A percentile compares a stretch with the other conserved stretches of the same genome.
These are phyloP conservation scores for Dicaeum eximium DNA, from an alignment of 2,113 vertebrate genomes.

Conservation along the genomic window DNA sequence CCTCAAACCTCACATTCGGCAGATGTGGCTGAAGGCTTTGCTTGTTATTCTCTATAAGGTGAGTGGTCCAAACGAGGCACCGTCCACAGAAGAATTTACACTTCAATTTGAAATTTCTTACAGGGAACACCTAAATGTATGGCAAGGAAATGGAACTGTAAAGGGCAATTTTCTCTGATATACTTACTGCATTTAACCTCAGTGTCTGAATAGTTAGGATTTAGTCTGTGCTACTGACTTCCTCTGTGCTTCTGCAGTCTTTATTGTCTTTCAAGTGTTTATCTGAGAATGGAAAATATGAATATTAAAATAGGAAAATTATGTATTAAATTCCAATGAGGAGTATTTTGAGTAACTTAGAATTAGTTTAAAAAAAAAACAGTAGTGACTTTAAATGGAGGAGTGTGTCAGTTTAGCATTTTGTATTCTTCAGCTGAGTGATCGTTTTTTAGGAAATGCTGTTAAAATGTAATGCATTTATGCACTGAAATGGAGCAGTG, in stretches of 20 bases:
- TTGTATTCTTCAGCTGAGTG: neutral
- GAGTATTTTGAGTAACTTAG: neutral
- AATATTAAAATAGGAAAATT: neutral
- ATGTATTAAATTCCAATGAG: neutral
- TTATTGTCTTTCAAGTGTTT: neutral
- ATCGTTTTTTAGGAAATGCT: neutral
- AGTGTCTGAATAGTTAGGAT: neutral
- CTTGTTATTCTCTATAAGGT: conserved; percentile 99
- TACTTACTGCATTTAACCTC: neutral
- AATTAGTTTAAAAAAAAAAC: neutral
- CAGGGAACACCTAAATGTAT: neutral
- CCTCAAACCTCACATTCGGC: conserved; percentile 91
- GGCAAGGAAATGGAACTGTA: neutral
- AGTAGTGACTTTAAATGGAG: neutral
- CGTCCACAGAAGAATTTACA: neutral
- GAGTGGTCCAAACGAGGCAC: neutral
- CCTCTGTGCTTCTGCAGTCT: neutral
- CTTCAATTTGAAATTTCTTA: neutral
- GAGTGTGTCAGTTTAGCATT: neutral
- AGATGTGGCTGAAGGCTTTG: conserved; percentile 97
- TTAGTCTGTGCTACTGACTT: neutral
- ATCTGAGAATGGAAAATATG: neutral
- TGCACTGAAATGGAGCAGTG: neutral
- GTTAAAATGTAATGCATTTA: neutral
- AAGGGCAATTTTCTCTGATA: neutral